Percentiles rank a stretch among this genome's conserved stretches.
Conservation (phyloP, 2,113 vertebrate species). For the Hyperopisus bebe region DNA sequence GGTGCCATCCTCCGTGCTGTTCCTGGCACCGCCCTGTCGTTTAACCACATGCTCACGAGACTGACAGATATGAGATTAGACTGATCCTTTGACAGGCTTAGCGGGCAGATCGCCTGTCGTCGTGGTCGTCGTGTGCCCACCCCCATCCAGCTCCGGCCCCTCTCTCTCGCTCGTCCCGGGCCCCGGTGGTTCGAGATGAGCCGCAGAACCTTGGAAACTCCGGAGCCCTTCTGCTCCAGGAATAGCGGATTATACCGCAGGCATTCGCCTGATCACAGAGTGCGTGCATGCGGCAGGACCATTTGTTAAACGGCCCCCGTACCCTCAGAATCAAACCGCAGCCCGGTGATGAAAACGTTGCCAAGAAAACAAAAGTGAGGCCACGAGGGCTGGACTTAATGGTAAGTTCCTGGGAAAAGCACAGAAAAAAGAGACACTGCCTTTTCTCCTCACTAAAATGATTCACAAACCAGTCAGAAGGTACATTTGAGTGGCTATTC, state of each 20-base stretch:
- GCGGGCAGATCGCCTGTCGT: background rate
- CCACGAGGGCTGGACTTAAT: background rate
- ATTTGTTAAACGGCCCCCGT: background rate
- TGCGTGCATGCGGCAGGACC: background rate
- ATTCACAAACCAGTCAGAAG: background rate
- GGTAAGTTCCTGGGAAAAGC: background rate
- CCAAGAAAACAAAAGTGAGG: background rate
- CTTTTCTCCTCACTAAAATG: background rate
- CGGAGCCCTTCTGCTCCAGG: conserved; percentile 4
- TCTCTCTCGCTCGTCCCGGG: background rate
- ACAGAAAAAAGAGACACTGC: background rate
- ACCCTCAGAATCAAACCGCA: conserved; percentile 4
- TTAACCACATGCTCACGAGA: background rate
- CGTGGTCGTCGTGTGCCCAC: background rate
- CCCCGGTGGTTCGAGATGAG: background rate
- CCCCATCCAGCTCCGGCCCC: background rate
- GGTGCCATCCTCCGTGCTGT: background rate
- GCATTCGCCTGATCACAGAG: background rate
- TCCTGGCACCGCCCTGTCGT: background rate
- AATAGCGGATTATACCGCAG: background rate
- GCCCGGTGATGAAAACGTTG: background rate
- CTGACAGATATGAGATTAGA: conserved; percentile 4
- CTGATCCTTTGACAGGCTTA: conserved; percentile 5
- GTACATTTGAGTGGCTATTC: background rate
- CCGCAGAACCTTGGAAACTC: conserved; percentile 7